Base-by-base conservation (phyloP, 1,140 invertebrate species). In the Meloidogyne exigua region DNA sequence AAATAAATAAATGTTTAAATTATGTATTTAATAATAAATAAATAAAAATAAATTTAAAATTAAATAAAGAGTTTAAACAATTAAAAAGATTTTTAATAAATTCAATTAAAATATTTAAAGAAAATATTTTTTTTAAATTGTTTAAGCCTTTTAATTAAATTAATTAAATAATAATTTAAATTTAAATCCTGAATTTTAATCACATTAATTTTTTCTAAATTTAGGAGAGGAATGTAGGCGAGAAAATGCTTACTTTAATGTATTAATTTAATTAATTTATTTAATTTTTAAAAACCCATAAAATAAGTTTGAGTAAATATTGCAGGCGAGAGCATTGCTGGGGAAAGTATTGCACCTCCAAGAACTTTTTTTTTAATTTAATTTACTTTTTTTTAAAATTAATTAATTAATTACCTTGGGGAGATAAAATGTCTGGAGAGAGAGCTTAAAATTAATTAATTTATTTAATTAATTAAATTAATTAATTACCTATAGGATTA, bases 161-260 rank as follows among this genome's bases (percentile, higher is more conserved):
- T n/a, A n/a, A 23, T 18, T 7, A 36, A 68, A 28, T 25, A 28
- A 28, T 21, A 9, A 68, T 21, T 42, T 2, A 21, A 68, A 68
- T 36, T n/a, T 9, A 15, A 9, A 15, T n/a, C n/a, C 49, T n/a
- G 18, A 57, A n/a, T 57, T 57, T 26, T n/a, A n/a, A n/a, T n/a
- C 21, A 5, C 10, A n/a, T n/a, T 21, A 9, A n/a, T 49, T 9
- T 28, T 25, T 18, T 26, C 18, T 15, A 42, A 18, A 28, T 36
- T 76, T 76, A 77, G 93, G 78, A 79, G 1, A 79, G 66, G 28
- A 80, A 75, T 21, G 72, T 62, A n/a, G 79, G 79, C 26, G 79
- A 80, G 23, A 81, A 71, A n/a, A 81, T 15, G 23, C 49, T 75
- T 21, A 76, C 49, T 57, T 57, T 44, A 44, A 44, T 15, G 18